Percentiles rank a stretch among this genome's conserved stretches.
Evolutionary conservation across 23 tunicate species (phyloP).

Genomic region (Phallusia fumigata): DNA sequence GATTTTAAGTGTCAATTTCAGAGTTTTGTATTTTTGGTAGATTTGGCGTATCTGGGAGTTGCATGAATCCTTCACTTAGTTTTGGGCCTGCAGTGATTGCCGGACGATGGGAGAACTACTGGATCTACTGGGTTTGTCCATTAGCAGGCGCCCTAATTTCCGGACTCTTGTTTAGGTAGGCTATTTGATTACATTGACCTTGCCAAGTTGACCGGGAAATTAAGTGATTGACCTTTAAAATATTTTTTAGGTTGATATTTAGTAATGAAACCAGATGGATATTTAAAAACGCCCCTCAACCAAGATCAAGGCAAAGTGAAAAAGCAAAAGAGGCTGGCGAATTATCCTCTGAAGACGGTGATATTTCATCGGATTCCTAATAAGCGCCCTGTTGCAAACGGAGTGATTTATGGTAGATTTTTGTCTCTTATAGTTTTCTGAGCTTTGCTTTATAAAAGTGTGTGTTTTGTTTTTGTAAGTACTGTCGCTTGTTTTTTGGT

Average conservation of each 20-base stretch:
- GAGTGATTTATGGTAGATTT: too few relatives aligned
- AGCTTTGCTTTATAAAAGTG: too few relatives aligned
- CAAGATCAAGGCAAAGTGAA: too few relatives aligned
- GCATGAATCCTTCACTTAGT: conserved; percentile 87
- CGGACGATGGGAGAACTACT: conserved; percentile 65
- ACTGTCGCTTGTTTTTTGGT: too few relatives aligned
- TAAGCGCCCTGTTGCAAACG: too few relatives aligned
- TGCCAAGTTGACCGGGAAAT: not conserved
- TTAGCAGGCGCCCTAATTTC: conserved; percentile 52
- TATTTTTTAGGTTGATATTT: not conserved
- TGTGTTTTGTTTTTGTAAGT: too few relatives aligned
- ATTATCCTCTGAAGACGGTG: too few relatives aligned
- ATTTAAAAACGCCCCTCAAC: not conserved
- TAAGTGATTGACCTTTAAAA: not conserved
- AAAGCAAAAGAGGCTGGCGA: too few relatives aligned
- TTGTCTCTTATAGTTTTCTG: too few relatives aligned
- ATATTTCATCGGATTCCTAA: too few relatives aligned
- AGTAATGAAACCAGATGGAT: not conserved
- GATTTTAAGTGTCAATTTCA: not conserved
- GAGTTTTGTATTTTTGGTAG: conserved; percentile 22
- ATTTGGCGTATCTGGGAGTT: conserved; percentile 56
- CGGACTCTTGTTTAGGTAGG: conserved; percentile 48
- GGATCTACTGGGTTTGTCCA: conserved; percentile 87
- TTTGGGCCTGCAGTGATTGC: conserved; percentile 85
- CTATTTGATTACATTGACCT: not conserved